Percentiles rank a stretch among this genome's conserved stretches.
These are phyloP conservation scores for Cirrhinus mrigala DNA, from an alignment of 2,797 vertebrate species.

Conservation along the genomic window DNA sequence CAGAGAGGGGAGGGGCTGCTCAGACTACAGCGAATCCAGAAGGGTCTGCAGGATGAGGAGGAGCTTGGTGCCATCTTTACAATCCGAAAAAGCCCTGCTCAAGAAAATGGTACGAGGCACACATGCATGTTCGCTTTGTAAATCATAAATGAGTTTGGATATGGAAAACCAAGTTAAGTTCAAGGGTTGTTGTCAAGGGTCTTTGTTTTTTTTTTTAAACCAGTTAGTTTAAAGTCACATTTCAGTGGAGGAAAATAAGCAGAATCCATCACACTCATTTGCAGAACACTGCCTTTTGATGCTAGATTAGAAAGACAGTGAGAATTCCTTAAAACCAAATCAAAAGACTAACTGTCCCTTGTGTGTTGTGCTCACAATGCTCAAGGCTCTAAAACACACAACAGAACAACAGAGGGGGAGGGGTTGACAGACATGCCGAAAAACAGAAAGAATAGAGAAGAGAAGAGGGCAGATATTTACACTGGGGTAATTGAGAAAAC, in stretches of 20 bases:
- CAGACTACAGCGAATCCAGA: constrained; percentile 90
- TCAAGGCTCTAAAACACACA: constrained; percentile 51
- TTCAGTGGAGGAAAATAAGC: neutral
- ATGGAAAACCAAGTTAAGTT: neutral
- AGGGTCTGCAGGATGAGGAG: constrained; percentile 87
- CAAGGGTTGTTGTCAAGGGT: neutral
- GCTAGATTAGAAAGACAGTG: constrained; percentile 17
- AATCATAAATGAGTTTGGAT: neutral
- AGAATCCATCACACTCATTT: neutral
- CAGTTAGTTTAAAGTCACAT: neutral
- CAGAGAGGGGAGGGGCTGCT: constrained; percentile 93
- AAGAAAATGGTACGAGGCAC: constrained; percentile 84
- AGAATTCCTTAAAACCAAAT: constrained; percentile 13
- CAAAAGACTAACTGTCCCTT: constrained; percentile 43
- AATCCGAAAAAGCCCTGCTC: constrained; percentile 87
- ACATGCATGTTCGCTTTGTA: neutral
- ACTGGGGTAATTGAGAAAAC: constrained; percentile 63
- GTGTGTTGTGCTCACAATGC: constrained; percentile 30
- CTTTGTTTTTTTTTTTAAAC: neutral
- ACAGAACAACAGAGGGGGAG: constrained; percentile 51
- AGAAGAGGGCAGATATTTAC: constrained; percentile 62
- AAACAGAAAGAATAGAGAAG: constrained; percentile 56
- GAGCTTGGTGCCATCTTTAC: constrained; percentile 96
- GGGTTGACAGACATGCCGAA: constrained; percentile 34
- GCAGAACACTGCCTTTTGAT: neutral